Base-by-base conservation (phyloP, 2,797 vertebrate species). In the Anguilla anguilla region DNA sequence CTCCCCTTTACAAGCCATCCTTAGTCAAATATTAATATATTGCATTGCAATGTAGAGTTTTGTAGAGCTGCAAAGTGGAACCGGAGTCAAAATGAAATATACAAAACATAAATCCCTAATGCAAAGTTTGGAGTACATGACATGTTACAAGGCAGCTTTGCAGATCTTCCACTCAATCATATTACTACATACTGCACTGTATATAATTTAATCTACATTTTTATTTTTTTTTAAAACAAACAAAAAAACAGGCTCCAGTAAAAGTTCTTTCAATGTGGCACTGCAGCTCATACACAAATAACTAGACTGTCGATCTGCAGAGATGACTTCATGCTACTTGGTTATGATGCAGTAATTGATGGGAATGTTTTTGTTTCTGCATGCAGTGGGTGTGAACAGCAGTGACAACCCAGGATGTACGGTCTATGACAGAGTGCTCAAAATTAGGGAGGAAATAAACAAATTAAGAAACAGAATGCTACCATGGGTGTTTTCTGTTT, bases 21-120 rank as follows among this genome's bases (percentile, higher is more conserved):
- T 74, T 74, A 35, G n/a, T 31, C 28, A 74, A 74, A 74, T 74
- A 74, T 74, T 74, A n/a, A 35, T 74, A 35, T 35, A 74, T 74
- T 74, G 15, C 25, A 35, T 74, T 39, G 31, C 13, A 35, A 74
- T 35, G 31, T 9, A 74, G 69, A 69, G n/a, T 31, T 11, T 69
- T 74, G 9, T 74, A 3, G 13, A 74, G 69, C n/a, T 74, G 69
- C 28, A 74, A 74, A 74, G n/a, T 31, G 69, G 31, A 74, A 74
- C 28, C 13, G 5, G 2, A 35, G 9, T 74, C 28, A 74, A 74
- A 31, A 74, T 74, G 15, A 74, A 74, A 74, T 74, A 11, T 15
- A 74, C 69, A 74, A 74, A 74, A 74, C 35, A 10, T 74, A 31
- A 74, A 74, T 15, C 31, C 31, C 69, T 74, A 74, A 74, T 31